Percentiles rank a stretch among this genome's conserved stretches.
Evolutionary conservation across 2,113 vertebrate species (phyloP).

Genomic region (Cavia aperea): DNA sequence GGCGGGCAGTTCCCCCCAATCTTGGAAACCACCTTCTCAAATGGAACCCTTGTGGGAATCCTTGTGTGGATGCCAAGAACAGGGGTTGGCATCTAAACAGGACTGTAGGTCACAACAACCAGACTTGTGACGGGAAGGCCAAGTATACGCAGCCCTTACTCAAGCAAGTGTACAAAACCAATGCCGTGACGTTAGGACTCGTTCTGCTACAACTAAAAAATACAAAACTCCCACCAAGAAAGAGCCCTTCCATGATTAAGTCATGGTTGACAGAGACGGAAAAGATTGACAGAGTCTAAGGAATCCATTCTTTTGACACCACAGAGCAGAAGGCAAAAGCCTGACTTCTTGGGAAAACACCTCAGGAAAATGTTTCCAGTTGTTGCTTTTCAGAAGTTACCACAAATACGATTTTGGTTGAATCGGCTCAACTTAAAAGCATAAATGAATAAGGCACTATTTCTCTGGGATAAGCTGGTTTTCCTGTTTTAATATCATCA

Average conservation of each 20-base stretch:
- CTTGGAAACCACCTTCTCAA: slow-evolving; percentile 54
- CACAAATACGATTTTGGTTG: background rate
- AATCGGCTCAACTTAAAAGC: background rate
- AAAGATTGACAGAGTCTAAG: background rate
- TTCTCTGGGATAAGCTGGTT: background rate
- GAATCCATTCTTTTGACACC: background rate
- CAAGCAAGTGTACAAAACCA: slow-evolving; percentile 27
- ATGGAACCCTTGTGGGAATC: slow-evolving; percentile 60
- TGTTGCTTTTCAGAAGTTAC: slow-evolving; percentile 20
- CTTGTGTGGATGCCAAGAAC: slow-evolving; percentile 61
- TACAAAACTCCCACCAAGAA: background rate
- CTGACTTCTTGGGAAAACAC: background rate
- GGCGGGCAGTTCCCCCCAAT: slow-evolving; percentile 37
- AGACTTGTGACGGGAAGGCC: slow-evolving; percentile 23
- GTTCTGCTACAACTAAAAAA: slow-evolving; percentile 10
- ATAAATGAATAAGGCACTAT: background rate
- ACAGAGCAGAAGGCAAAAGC: background rate
- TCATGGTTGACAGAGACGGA: background rate
- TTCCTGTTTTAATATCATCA: slow-evolving; percentile 19
- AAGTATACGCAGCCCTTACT: background rate
- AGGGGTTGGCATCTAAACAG: slow-evolving; percentile 56
- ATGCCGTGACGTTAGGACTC: background rate
- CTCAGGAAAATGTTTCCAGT: slow-evolving; percentile 12
- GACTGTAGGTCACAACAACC: slow-evolving; percentile 24
- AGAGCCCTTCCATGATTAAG: background rate